phyloP scores from a whole-genome alignment of 2,888 invertebrate species.

The Stenolophus ochropezus region DNA sequence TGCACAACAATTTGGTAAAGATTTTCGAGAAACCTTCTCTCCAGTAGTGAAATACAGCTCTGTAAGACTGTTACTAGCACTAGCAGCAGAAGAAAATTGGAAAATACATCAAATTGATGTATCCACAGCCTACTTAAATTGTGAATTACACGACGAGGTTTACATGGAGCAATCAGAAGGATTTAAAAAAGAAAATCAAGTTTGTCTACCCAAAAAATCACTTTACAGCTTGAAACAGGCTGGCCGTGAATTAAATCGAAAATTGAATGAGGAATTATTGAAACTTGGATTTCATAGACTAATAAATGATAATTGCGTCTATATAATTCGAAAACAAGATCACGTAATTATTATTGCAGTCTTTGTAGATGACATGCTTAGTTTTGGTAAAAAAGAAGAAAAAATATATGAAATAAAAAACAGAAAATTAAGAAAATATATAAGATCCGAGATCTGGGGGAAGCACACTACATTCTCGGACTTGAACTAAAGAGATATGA shows the following conservation, averaged over 20 bases:
- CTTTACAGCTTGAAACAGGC: no score
- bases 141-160: background rate
- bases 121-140: background rate
- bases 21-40: background rate
- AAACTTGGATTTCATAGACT: slow-evolving; percentile 1
- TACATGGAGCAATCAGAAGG: slow-evolving; percentile 27
- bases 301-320: background rate
- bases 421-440: background rate
- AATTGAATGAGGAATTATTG: background rate
- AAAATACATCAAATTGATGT: background rate
- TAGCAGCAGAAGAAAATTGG: slow-evolving; percentile 2
- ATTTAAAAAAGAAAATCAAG: no score
- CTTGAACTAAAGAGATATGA: background rate
- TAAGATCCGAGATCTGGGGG: background rate
- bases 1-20: background rate
- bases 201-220: no score
- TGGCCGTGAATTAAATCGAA: background rate
- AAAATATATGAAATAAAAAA: background rate
- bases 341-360: background rate
- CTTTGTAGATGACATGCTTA: background rate
- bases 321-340: background rate
- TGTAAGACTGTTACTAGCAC: background rate
- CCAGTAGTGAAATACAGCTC: background rate
- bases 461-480: background rate
- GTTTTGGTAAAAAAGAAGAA: background rate